Evolutionary conservation across 23 tunicate species (phyloP).

Genomic region (Ascidia mentula): DNA sequence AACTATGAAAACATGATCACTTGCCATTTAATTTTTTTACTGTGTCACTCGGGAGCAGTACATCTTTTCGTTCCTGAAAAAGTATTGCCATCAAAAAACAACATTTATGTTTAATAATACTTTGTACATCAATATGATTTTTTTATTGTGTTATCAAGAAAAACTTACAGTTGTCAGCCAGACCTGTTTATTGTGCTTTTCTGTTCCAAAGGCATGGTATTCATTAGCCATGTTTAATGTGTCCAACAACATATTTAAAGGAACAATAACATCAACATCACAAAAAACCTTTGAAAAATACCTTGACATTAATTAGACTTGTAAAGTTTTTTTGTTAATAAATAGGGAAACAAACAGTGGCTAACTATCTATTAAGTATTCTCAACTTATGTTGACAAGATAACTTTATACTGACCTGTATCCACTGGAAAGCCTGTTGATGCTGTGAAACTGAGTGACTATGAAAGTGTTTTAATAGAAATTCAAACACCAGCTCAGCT

Average conservation of each 20-base stretch:
- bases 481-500: slow-evolving; percentile 25
- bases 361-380: not conserved
- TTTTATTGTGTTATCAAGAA: too few relatives aligned
- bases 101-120: too few relatives aligned
- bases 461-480: slow-evolving; percentile 22
- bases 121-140: too few relatives aligned
- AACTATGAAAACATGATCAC: not conserved
- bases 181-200: not conserved
- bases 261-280: slow-evolving; percentile 26
- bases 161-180: too few relatives aligned
- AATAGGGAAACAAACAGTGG: not conserved
- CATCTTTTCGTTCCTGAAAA: not conserved
- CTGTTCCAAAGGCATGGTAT: not conserved
- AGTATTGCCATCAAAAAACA: too few relatives aligned
- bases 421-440: slow-evolving; percentile 52
- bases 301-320: not conserved
- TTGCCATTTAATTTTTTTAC: not conserved
- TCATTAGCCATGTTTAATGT: not conserved
- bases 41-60: not conserved
- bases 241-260: not conserved
- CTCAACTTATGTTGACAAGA: not conserved
- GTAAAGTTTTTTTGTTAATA: too few relatives aligned
- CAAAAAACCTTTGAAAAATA: slow-evolving; percentile 29
- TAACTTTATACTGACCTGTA: slow-evolving; percentile 33
- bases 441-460: not conserved